Evolutionary conservation across 2,797 vertebrate species (phyloP), one percentile per base, ranked within the genome.

Genomic region (Spondyliosoma cantharus): DNA sequence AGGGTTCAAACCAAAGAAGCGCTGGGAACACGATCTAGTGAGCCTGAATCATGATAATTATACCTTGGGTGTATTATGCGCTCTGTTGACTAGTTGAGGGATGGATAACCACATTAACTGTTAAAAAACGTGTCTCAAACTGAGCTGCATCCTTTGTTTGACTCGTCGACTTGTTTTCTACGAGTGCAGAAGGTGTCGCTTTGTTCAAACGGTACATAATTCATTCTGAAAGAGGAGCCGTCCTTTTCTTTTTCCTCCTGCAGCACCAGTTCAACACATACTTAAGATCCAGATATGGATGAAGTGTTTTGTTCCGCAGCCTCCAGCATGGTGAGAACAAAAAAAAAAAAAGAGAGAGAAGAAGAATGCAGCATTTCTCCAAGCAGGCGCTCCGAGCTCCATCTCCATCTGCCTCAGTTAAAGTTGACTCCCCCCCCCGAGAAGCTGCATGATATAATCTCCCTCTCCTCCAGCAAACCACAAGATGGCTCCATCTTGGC

Each of bases 401-500:
- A 19, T 60, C 65, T 83, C 64, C 58, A 45, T 73, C 81, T 58
- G 67, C 64, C 71, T 80, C 43, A 61, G 74, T 78, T 62, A 68
- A 78, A 83, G 52, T 62, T 66, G 68, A 59, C 67, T 63, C 37
- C 9, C 37, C 77, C 60, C 77, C 29, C 56, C 22, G 32, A 64
- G 73, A 83, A 46, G 49, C 66, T 29, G 67, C 56, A 16, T 17
- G 0, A 71, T 61, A 66, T 45, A 46, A 50, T 71, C 48, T 29
- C 45, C 74, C 49, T 57, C 32, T 71, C 71, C 79, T 79, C 49
- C 37, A 32, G 37, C 16, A 22, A 64, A 82, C 91, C 92, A 90
- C 89, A 82, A 90, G 91, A 81, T 91, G 90, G 90, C 89, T 87
- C 86, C 74, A 71, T 87, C 56, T 63, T 46, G 72, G 83, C 81